A percentile compares a stretch with the other conserved stretches of the same genome.
Evolutionary conservation across 2,888 invertebrate species (phyloP).

Genomic region (Synergus laeviventris): DNA sequence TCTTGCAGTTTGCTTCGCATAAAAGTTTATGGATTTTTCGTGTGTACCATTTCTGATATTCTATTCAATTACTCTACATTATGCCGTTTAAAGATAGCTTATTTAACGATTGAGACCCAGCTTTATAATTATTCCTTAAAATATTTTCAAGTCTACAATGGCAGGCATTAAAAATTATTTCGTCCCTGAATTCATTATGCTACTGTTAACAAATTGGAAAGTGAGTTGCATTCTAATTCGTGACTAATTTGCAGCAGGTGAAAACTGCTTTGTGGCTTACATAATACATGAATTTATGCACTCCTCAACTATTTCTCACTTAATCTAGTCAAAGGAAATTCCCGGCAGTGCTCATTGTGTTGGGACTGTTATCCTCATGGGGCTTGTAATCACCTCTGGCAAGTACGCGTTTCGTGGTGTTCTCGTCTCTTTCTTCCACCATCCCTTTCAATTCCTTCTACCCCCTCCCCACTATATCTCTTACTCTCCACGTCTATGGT

Average conservation of each 20-base stretch:
- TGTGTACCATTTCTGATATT: conserved; percentile 47
- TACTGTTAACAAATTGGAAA: neutral
- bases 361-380: conserved; percentile 58
- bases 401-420: conserved; percentile 58
- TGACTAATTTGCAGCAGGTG: neutral
- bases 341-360: conserved; percentile 54
- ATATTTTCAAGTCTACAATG: neutral
- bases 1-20: conserved; percentile 51
- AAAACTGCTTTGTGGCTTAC: conserved; percentile 46
- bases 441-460: neutral
- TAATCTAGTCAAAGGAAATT: conserved; percentile 58
- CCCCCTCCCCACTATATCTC: neutral
- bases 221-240: neutral
- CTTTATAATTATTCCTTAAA: neutral
- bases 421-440: conserved; percentile 11
- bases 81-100: conserved; percentile 3
- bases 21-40: conserved; percentile 54
- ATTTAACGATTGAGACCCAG: neutral
- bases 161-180: too few species aligned
- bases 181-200: too few species aligned
- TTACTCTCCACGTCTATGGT: neutral
- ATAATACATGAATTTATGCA: conserved; percentile 47
- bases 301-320: conserved; percentile 50
- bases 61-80: conserved; percentile 15
- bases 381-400: conserved; percentile 65